phyloP scores from a whole-genome alignment of 2,797 vertebrate species.

The Champsocephalus esox region DNA sequence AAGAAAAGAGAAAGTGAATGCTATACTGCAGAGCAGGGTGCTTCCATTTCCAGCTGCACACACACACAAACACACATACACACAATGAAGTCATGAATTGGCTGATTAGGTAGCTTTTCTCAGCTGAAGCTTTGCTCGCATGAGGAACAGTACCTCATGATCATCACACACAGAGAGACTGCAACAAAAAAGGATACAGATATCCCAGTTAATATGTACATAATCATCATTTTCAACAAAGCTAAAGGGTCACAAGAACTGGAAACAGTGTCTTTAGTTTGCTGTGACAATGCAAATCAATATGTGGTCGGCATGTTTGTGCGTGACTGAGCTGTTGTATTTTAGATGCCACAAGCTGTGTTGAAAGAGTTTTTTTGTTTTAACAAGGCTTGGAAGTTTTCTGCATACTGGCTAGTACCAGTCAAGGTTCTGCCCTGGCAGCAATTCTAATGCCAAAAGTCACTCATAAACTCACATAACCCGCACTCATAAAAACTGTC shows the following conservation, averaged over 20 bases:
- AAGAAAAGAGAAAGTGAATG: conserved; percentile 73
- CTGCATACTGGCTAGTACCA: conserved; percentile 50
- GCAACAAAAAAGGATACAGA: conserved; percentile 51
- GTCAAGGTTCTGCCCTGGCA: conserved; percentile 48
- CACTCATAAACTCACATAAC: conserved; percentile 63
- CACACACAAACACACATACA: conserved; percentile 45
- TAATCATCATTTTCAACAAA: conserved; percentile 26
- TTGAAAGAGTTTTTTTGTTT: conserved; percentile 67
- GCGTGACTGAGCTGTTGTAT: conserved; percentile 19
- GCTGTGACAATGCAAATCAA: conserved; percentile 64
- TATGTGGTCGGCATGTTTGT: conserved; percentile 32
- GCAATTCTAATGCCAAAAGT: conserved; percentile 58
- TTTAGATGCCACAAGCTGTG: conserved; percentile 52
- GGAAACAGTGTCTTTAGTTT: conserved; percentile 28
- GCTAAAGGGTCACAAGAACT: conserved; percentile 34
- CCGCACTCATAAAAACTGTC: conserved; percentile 64
- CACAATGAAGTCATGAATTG: conserved; percentile 81
- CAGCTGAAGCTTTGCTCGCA: conserved; percentile 63
- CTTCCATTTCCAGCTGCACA: conserved; percentile 72
- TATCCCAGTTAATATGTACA: conserved; percentile 46
- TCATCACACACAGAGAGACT: conserved; percentile 54
- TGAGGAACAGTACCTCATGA: conserved; percentile 56
- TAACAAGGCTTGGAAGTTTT: conserved; percentile 59
- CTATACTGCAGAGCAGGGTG: conserved; percentile 53
- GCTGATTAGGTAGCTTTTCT: conserved; percentile 70